Evolutionary conservation across 2,797 vertebrate genomes (phyloP).

Genomic region (Ctenopoma kingsleyae): DNA sequence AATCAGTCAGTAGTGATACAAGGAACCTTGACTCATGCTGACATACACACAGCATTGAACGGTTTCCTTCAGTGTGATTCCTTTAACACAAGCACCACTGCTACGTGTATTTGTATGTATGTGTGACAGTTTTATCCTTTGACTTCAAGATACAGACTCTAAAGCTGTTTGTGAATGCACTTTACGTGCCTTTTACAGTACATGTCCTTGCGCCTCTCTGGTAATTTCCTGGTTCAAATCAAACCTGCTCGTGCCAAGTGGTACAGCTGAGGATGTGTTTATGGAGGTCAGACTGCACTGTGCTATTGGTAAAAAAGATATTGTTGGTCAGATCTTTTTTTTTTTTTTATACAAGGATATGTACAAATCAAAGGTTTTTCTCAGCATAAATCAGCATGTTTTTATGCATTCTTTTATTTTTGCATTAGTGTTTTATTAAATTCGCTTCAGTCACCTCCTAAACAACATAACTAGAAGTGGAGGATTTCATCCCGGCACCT

Average conservation of each 20-base stretch:
- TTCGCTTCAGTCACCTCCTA: too few relatives aligned
- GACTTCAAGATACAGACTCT: constrained; percentile 28
- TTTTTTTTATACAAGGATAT: neutral
- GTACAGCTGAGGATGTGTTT: constrained; percentile 21
- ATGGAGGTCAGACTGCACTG: constrained; percentile 3
- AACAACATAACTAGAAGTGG: too few relatives aligned
- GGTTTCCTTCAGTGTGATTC: constrained; percentile 12
- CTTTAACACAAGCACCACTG: neutral
- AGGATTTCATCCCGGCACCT: too few relatives aligned
- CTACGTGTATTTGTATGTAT: neutral
- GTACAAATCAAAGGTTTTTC: neutral
- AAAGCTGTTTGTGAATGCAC: constrained; percentile 13
- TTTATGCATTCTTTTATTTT: too few relatives aligned
- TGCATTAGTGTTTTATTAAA: too few relatives aligned
- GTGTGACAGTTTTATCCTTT: constrained; percentile 18
- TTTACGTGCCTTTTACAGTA: constrained; percentile 22
- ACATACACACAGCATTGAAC: constrained; percentile 12
- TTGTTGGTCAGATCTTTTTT: neutral
- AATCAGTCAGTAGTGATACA: constrained; percentile 35
- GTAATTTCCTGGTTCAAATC: constrained; percentile 28
- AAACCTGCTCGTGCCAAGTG: constrained; percentile 10
- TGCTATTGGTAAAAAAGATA: constrained; percentile 16
- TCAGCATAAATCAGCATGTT: too few relatives aligned
- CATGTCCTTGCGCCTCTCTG: constrained; percentile 11
- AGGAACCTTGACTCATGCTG: neutral